Conservation (phyloP, 1,140 invertebrate species). For the Drosophila sproati region DNA sequence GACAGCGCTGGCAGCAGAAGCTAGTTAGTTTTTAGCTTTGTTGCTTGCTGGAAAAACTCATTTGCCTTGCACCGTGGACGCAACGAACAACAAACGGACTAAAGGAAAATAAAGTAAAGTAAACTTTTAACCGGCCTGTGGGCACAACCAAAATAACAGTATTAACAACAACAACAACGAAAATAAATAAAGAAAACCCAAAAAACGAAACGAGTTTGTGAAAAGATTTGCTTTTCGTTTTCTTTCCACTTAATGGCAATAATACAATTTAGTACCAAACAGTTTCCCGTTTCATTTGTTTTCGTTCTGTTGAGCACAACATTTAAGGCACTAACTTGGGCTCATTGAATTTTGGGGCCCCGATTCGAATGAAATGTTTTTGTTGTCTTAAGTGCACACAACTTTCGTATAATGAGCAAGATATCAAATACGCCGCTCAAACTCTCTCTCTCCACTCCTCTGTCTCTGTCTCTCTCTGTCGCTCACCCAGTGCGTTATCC, state of each 20-base stretch:
- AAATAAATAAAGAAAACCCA: slow-evolving; percentile 15
- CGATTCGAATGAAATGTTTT: slow-evolving; percentile 47
- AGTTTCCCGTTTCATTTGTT: slow-evolving; percentile 32
- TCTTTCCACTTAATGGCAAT: slow-evolving; percentile 50
- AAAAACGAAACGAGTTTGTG: slow-evolving; percentile 36
- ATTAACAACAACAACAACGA: slow-evolving; percentile 21
- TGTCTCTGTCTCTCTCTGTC: background rate
- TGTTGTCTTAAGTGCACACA: slow-evolving; percentile 54
- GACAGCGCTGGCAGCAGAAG: slow-evolving; percentile 28
- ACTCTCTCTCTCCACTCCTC: background rate
- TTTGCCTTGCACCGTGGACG: slow-evolving; percentile 56
- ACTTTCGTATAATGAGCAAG: slow-evolving; percentile 58
- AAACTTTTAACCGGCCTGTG: slow-evolving; percentile 61
- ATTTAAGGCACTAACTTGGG: slow-evolving; percentile 44
- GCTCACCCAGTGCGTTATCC: slow-evolving; percentile 23
- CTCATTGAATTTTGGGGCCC: slow-evolving; percentile 44
- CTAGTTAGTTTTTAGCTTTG: slow-evolving; percentile 67
- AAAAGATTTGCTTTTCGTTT: slow-evolving; percentile 45
- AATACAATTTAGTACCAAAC: slow-evolving; percentile 72
- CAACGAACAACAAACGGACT: slow-evolving; percentile 38
- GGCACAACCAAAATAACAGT: slow-evolving; percentile 26
- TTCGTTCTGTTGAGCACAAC: slow-evolving; percentile 15
- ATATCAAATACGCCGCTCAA: slow-evolving; percentile 36
- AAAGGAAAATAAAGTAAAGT: slow-evolving; percentile 62
- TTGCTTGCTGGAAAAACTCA: slow-evolving; percentile 59